Conservation (phyloP, 1,140 invertebrate genomes). For the Drosophila leontia region DNA sequence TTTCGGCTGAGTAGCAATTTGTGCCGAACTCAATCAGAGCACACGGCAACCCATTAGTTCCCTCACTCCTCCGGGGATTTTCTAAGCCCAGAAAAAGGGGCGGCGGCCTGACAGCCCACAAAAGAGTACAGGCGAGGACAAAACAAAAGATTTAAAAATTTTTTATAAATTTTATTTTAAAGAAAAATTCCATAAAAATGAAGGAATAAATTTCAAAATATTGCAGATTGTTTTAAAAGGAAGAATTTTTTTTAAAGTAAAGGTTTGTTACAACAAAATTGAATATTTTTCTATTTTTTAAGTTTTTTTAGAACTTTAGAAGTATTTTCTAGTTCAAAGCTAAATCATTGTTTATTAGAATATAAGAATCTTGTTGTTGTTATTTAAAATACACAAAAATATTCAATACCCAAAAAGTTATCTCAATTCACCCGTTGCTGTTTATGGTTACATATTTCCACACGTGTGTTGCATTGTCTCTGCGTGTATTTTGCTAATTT, state of each 20-base stretch:
- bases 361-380: too few species aligned
- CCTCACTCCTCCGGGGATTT: conserved; percentile 52
- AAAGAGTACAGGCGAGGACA: conserved; percentile 5
- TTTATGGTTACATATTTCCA: not conserved
- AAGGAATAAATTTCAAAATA: not conserved
- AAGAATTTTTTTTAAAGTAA: not conserved
- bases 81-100: conserved; percentile 34
- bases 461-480: conserved; percentile 49
- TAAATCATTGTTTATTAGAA: not conserved
- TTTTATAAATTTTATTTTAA: too few species aligned
- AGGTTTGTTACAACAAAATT: not conserved
- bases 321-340: too few species aligned
- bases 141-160: not conserved
- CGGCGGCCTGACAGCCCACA: conserved; percentile 27
- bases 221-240: not conserved
- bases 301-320: too few species aligned
- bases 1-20: conserved; percentile 48
- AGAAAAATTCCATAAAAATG: too few species aligned
- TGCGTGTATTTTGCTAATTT: conserved; percentile 85
- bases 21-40: conserved; percentile 78
- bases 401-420: not conserved
- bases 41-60: conserved; percentile 75
- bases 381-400: not conserved
- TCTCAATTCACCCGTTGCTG: not conserved
- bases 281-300: too few species aligned